phyloP scores from a whole-genome alignment of 2,113 vertebrate species.

The Tachysurus fulvidraco region DNA sequence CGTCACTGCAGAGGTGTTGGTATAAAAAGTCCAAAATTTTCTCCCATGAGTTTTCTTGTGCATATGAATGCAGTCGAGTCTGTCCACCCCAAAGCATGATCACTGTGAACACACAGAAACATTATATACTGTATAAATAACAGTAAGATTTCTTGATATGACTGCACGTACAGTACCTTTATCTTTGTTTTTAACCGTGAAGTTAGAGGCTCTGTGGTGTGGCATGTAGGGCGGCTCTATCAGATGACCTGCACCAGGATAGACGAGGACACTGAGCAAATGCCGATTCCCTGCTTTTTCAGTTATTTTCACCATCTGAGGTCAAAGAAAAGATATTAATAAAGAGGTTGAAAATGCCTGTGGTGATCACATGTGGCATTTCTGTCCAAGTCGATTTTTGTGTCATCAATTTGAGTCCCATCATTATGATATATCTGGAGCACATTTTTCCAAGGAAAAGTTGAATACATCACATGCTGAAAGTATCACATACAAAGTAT shows the following conservation, averaged over 20 bases:
- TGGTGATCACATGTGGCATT: background rate
- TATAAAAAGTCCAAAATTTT: conserved; percentile 66
- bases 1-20: conserved; percentile 58
- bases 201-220: conserved; percentile 63
- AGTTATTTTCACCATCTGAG: conserved; percentile 65
- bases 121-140: background rate
- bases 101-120: conserved; percentile 52
- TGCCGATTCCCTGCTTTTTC: conserved; percentile 63
- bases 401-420: no score
- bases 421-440: no score
- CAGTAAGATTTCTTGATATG: no score
- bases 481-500: no score
- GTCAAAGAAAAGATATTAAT: background rate
- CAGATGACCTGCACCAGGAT: conserved; percentile 69
- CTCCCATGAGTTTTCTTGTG: conserved; percentile 72
- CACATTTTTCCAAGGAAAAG: no score
- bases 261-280: conserved; percentile 62
- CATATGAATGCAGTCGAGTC: conserved; percentile 67
- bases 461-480: no score
- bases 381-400: background rate
- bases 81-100: conserved; percentile 65
- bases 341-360: background rate
- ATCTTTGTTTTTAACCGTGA: background rate
- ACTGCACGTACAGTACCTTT: conserved; percentile 56
- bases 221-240: conserved; percentile 74